These are phyloP conservation scores for Seira sanloemensis DNA, from an alignment of 2,888 invertebrate genomes.

Conservation along the genomic window DNA sequence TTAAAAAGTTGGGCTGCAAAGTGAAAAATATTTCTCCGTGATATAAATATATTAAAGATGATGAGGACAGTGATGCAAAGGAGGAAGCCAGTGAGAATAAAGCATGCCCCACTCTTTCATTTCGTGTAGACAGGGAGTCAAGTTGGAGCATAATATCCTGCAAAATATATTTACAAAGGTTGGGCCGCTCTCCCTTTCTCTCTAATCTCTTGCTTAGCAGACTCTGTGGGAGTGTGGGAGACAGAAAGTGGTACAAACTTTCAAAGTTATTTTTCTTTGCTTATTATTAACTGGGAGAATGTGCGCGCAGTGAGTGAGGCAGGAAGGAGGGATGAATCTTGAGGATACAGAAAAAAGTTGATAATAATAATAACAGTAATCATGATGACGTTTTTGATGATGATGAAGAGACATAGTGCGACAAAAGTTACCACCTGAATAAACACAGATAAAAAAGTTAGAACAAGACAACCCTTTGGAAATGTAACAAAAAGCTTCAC, in stretches of 20 bases:
- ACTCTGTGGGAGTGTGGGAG: not conserved
- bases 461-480: slow-evolving; percentile 35
- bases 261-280: not conserved
- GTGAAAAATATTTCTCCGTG: not conserved
- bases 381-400: not conserved
- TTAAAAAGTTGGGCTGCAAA: not conserved
- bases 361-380: slow-evolving; percentile 4
- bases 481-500: slow-evolving; percentile 9
- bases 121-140: not conserved
- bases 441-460: slow-evolving; percentile 73
- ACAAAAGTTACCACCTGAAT: slow-evolving; percentile 72
- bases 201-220: not conserved
- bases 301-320: not conserved
- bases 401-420: slow-evolving; percentile 24
- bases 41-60: slow-evolving; percentile 10
- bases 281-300: not conserved
- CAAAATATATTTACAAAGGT: not conserved
- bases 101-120: not conserved
- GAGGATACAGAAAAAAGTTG: not conserved
- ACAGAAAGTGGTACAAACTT: slow-evolving; percentile 1
- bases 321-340: not conserved
- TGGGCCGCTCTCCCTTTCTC: not conserved
- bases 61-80: not conserved
- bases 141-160: not conserved
- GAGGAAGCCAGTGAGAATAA: not conserved